Conservation (phyloP, 2,113 vertebrate genomes). For the Nansenia antarctica region DNA sequence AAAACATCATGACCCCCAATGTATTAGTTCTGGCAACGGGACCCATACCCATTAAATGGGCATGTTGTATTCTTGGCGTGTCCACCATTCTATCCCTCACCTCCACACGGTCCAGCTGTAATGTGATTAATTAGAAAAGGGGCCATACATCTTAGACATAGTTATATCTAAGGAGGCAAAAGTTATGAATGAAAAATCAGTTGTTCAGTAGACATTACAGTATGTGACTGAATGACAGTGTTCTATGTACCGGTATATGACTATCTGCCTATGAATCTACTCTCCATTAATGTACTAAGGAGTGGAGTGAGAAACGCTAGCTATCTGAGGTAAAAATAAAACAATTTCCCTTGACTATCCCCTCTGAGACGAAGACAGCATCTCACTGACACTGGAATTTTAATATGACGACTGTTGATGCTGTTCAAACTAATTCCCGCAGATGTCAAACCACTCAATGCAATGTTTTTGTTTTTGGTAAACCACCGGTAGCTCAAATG, state of each 20-base stretch:
- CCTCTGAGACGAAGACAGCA: background rate
- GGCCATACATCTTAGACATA: background rate
- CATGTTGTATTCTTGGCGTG: background rate
- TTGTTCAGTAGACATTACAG: background rate
- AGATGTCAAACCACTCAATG: background rate
- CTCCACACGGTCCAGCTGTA: background rate
- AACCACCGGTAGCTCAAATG: too few relatives aligned
- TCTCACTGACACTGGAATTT: background rate
- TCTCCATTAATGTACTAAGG: background rate
- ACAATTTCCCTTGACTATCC: background rate
- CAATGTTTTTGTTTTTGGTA: too few relatives aligned
- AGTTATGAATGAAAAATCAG: constrained; percentile 7
- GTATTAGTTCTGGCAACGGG: too few relatives aligned
- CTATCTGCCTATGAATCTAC: too few relatives aligned
- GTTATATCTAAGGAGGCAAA: constrained; percentile 9
- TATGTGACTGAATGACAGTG: constrained; percentile 1
- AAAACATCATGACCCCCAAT: too few relatives aligned
- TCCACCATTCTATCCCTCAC: background rate
- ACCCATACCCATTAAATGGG: background rate
- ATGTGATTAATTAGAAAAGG: background rate
- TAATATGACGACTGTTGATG: background rate
- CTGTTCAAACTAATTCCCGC: background rate
- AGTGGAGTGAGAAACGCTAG: background rate
- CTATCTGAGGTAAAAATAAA: background rate
- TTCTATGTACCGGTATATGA: background rate